phyloP scores from a whole-genome alignment of 2,113 vertebrate species.

The Sander vitreus region DNA sequence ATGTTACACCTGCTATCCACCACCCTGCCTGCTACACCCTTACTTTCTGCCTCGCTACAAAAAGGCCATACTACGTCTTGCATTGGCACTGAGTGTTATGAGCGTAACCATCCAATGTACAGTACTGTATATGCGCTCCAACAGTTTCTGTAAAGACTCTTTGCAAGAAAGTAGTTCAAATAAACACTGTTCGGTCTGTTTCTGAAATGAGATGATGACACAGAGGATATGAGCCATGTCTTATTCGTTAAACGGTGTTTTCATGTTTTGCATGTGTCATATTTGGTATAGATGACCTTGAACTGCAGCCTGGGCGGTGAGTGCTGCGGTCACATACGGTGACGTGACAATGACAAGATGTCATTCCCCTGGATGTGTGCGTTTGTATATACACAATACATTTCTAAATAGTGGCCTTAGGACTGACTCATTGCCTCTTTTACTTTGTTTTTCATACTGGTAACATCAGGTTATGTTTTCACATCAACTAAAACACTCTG shows the following conservation, averaged over 20 bases:
- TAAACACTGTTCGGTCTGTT: neutral
- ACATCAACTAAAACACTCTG: neutral
- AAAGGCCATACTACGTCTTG: neutral
- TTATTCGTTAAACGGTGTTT: neutral
- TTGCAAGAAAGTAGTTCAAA: neutral
- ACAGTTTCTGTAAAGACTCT: neutral
- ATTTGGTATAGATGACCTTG: slow-evolving; percentile 15
- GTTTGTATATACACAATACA: neutral
- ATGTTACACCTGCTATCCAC: neutral
- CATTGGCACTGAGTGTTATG: neutral
- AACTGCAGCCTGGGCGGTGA: neutral
- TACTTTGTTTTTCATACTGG: neutral
- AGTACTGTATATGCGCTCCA: neutral
- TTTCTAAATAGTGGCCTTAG: neutral
- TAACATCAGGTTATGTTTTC: neutral
- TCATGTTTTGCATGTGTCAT: slow-evolving; percentile 22
- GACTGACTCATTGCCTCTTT: slow-evolving; percentile 3
- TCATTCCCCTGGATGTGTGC: slow-evolving; percentile 25
- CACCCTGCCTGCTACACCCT: neutral
- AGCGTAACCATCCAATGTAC: neutral
- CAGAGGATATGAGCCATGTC: slow-evolving; percentile 26
- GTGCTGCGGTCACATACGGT: neutral
- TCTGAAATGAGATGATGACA: neutral
- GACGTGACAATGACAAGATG: slow-evolving; percentile 10
- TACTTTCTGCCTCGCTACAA: neutral